phyloP scores from a whole-genome alignment of 2,888 invertebrate genomes.

The Hemithea aestivaria region DNA sequence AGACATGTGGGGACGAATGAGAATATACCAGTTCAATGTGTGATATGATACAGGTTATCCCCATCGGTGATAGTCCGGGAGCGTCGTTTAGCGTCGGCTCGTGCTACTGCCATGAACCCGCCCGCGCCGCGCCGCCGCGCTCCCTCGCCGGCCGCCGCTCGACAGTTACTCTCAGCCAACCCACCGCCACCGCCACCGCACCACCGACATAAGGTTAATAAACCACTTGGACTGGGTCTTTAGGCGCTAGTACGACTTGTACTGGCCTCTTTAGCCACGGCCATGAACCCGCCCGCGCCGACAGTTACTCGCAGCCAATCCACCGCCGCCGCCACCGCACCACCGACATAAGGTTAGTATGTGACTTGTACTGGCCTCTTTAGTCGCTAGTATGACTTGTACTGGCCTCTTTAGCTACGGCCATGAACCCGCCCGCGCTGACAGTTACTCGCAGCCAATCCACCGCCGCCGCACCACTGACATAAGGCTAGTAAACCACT shows the following conservation, averaged over 20 bases:
- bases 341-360: neutral
- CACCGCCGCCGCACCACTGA: slow-evolving; percentile 65
- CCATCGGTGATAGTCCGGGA: slow-evolving; percentile 83
- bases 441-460: slow-evolving; percentile 79
- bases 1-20: too few relatives aligned
- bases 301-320: slow-evolving; percentile 79
- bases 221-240: neutral
- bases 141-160: slow-evolving; percentile 64
- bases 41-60: slow-evolving; percentile 70
- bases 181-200: slow-evolving; percentile 67
- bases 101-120: slow-evolving; percentile 86
- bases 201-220: slow-evolving; percentile 1
- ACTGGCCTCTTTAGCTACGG: too few relatives aligned
- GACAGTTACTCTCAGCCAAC: slow-evolving; percentile 79
- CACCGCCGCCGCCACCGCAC: slow-evolving; percentile 63
- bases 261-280: too few relatives aligned
- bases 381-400: too few relatives aligned
- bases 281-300: slow-evolving; percentile 89
- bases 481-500: too few relatives aligned
- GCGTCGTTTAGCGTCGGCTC: slow-evolving; percentile 81
- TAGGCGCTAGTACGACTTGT: too few relatives aligned
- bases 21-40: too few relatives aligned
- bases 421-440: slow-evolving; percentile 89
- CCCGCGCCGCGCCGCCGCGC: slow-evolving; percentile 82
- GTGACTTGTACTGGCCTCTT: too few relatives aligned